A percentile compares a stretch with the other conserved stretches of the same genome.
Conservation (phyloP, 2,113 vertebrate species). For the Lathamus discolor region DNA sequence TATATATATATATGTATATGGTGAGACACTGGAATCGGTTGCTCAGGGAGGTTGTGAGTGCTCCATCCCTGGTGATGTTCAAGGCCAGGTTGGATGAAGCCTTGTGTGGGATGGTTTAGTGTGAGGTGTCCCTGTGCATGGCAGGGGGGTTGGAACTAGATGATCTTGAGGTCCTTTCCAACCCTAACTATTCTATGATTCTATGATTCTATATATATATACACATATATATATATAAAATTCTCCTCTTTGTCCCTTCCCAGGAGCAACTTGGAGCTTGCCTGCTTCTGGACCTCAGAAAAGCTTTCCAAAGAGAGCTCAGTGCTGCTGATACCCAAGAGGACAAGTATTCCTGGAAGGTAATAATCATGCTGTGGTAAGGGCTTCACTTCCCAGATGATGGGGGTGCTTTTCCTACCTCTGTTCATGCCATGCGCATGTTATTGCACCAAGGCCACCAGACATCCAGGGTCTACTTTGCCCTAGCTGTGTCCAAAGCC, state of each 20-base stretch:
- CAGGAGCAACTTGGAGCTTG: neutral
- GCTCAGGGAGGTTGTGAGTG: no score
- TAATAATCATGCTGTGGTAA: neutral
- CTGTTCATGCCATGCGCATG: accelerated
- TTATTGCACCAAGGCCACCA: neutral
- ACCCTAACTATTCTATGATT: no score
- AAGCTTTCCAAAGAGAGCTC: neutral
- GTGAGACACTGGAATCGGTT: no score
- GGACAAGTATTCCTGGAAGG: neutral
- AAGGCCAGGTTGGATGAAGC: no score
- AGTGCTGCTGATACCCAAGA: neutral
- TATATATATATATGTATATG: neutral
- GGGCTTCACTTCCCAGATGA: neutral
- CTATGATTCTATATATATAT: no score
- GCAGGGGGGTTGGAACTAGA: no score
- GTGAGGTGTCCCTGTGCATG: no score
- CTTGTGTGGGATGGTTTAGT: no score
- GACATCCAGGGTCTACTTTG: neutral
- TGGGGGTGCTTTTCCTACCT: neutral
- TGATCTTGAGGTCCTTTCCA: no score
- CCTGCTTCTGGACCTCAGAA: neutral
- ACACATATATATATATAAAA: neutral
- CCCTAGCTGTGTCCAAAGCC: neutral
- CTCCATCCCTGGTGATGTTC: no score
- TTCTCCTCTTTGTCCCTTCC: neutral